Evolutionary conservation across 2,797 vertebrate genomes (phyloP).

Genomic region (Melanotaenia pygmaea): DNA sequence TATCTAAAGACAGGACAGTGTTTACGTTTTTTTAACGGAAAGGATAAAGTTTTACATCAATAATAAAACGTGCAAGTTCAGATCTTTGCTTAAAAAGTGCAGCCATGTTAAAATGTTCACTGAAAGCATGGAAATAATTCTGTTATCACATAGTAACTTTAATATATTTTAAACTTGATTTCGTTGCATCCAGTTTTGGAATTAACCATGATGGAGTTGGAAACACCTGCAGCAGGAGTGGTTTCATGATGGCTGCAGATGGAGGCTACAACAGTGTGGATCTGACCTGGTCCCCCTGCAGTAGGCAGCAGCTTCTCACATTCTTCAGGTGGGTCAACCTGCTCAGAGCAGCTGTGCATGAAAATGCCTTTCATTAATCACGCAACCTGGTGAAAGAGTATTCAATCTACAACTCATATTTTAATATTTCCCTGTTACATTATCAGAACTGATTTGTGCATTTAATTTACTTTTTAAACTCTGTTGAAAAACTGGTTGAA

Average conservation of each 20-base stretch:
- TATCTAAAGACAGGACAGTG: background rate
- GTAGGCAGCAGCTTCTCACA: slow-evolving; percentile 84
- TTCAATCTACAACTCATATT: slow-evolving; percentile 21
- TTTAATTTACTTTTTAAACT: background rate
- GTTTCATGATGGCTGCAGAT: slow-evolving; percentile 92
- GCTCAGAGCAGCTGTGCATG: slow-evolving; percentile 47
- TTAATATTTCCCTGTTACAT: slow-evolving; percentile 5
- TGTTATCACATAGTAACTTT: background rate
- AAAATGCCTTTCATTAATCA: slow-evolving; percentile 39
- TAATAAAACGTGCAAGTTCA: background rate
- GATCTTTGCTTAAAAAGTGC: background rate
- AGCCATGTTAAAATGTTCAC: too few relatives aligned
- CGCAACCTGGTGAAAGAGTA: slow-evolving; percentile 11
- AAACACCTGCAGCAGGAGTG: slow-evolving; percentile 85
- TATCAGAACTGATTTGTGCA: background rate
- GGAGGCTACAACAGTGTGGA: slow-evolving; percentile 87
- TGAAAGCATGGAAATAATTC: too few relatives aligned
- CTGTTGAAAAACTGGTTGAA: background rate
- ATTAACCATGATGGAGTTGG: slow-evolving; percentile 90
- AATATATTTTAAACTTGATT: slow-evolving; percentile 3
- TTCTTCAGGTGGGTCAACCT: slow-evolving; percentile 87
- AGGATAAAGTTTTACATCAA: background rate
- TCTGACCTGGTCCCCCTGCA: slow-evolving; percentile 91
- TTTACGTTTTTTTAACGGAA: background rate
- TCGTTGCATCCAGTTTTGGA: slow-evolving; percentile 85